phyloP scores from a whole-genome alignment of 1,140 invertebrate species.

The honey bee (Apis mellifera) region DNA sequence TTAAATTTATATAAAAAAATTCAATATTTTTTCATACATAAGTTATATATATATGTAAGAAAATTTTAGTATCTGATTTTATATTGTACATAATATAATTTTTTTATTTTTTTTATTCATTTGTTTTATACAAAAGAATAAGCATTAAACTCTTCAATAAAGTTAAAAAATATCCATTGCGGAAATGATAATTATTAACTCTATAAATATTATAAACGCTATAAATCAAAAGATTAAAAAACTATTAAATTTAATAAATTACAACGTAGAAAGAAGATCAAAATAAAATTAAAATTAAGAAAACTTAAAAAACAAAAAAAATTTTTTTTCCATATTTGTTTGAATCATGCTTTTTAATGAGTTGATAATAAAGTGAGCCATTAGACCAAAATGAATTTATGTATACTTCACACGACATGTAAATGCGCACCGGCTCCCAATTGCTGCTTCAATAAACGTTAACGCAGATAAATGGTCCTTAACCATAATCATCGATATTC shows the following conservation, averaged over 20 bases:
- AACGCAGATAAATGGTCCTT: constrained; percentile 68
- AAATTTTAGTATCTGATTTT: too few relatives aligned
- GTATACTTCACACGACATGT: constrained; percentile 50
- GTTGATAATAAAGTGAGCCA: constrained; percentile 59
- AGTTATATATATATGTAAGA: too few relatives aligned
- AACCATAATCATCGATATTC: constrained; percentile 53
- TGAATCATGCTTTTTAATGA: constrained; percentile 46
- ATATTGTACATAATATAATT: too few relatives aligned
- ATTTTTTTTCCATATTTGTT: constrained; percentile 34
- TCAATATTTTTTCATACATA: too few relatives aligned
- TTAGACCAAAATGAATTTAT: constrained; percentile 69
- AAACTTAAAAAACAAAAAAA: background rate
- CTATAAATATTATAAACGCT: too few relatives aligned
- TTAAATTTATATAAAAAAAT: too few relatives aligned
- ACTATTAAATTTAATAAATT: background rate
- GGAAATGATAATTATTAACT: too few relatives aligned
- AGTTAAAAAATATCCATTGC: too few relatives aligned
- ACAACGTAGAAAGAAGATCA: background rate
- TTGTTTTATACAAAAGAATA: too few relatives aligned
- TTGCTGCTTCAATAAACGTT: constrained; percentile 65
- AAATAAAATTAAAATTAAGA: constrained; percentile 29
- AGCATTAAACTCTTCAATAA: too few relatives aligned
- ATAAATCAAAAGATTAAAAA: too few relatives aligned
- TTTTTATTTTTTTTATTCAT: too few relatives aligned
- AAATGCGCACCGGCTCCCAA: constrained; percentile 56